These are phyloP conservation scores for Wasmannia auropunctata DNA, from an alignment of 1,140 invertebrate genomes.

Conservation along the genomic window DNA sequence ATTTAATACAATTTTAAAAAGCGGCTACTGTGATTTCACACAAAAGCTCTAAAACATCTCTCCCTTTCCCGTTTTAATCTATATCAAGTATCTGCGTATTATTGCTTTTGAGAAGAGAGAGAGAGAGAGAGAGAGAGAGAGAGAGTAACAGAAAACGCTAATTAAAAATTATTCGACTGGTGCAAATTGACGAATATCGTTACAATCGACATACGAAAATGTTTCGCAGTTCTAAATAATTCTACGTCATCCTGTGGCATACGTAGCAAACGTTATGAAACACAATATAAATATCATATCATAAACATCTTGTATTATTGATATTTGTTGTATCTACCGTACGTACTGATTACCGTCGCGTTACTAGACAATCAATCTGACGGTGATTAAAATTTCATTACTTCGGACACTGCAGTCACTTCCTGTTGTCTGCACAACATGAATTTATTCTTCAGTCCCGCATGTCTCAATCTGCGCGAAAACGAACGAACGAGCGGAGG, in stretches of 20 bases:
- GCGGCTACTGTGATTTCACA: neutral
- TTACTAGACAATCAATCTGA: neutral
- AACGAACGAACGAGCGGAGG: neutral
- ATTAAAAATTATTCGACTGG: neutral
- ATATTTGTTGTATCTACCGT: neutral
- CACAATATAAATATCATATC: neutral
- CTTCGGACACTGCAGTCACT: conserved; percentile 64
- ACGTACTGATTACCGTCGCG: no score
- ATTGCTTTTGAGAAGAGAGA: neutral
- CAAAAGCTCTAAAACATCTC: neutral
- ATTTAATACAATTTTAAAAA: conserved; percentile 1
- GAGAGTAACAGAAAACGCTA: neutral
- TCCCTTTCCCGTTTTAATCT: neutral
- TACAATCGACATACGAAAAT: neutral
- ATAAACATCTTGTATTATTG: neutral
- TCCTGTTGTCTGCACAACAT: conserved; percentile 69
- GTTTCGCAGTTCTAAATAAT: neutral
- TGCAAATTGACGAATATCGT: neutral
- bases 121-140: neutral
- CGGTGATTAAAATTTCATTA: conserved; percentile 45
- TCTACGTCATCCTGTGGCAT: neutral
- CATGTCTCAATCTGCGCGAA: conserved; percentile 54
- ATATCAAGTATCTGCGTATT: neutral
- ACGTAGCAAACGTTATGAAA: neutral
- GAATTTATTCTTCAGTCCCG: conserved; percentile 70